These are phyloP conservation scores for Metopolophium dirhodum DNA, from an alignment of 1,140 invertebrate genomes.

Conservation along the genomic window DNA sequence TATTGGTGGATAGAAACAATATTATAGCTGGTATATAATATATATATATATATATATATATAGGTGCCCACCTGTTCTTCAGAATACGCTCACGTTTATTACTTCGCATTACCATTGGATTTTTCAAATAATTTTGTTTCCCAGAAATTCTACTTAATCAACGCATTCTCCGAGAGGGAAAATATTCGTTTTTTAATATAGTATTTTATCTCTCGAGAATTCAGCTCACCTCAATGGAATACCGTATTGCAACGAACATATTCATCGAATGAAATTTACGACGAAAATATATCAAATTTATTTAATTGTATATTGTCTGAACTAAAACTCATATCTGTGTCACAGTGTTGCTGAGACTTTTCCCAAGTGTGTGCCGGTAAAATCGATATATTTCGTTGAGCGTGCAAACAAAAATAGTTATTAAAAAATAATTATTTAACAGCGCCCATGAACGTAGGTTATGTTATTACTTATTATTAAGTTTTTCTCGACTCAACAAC, in stretches of 20 bases:
- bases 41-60: background rate
- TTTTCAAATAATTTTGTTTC: background rate
- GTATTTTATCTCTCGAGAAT: background rate
- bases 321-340: background rate
- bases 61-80: background rate
- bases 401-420: background rate
- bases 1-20: background rate
- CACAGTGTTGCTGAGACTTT: background rate
- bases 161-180: background rate
- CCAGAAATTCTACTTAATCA: background rate
- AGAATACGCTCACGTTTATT: background rate
- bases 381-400: background rate
- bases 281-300: background rate
- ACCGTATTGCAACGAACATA: background rate
- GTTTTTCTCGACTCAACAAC: background rate
- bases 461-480: background rate
- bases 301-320: background rate
- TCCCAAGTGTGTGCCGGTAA: background rate
- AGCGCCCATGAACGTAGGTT: background rate
- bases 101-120: background rate
- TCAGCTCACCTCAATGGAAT: background rate
- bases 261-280: background rate
- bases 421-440: background rate
- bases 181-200: background rate
- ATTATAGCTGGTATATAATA: background rate